Evolutionary conservation across 37 sponge, comb jelly and placozoan genomes (phyloP), one percentile per base, ranked within the genome.

Genomic region (Crambe crambe): DNA sequence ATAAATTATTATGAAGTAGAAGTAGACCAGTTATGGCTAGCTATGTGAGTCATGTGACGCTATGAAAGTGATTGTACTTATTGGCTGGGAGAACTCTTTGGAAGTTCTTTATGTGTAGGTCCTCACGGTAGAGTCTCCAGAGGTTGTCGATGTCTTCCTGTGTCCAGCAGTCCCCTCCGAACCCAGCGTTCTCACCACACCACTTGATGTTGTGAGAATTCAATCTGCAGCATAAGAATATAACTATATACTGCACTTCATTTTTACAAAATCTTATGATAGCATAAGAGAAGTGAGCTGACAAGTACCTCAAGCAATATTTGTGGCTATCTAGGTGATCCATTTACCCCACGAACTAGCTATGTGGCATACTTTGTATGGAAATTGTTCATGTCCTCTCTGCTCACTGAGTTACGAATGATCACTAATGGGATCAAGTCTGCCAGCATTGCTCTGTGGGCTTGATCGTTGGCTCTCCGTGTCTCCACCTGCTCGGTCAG

Each of bases 371-470:
- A 88, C 89, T 65, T 76, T 39, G 70, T 0, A 30, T 58, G 27
- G 61, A 92, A 88, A 17, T 12, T 35, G 20, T 85, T 31, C 27
- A 37, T 39, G 0, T 80, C 66, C 8, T 76, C 37, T 32, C 1
- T 2, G 6, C 23, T 37, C 17, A 56, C n/a, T 34, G 2, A 56
- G 25, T 27, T 54, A 27, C 39, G 68, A 3, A 85, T 80, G 25
- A 80, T 72, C 22, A 72, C 89, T 44, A 95, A 44, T 54, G 95
- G 95, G 21, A 95, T 70, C 51, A 95, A 66, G 59, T 95, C 95
- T 18, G 70, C 74, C 51, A 95, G 73, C 42, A 95, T 58, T 32
- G 89, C 89, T 51, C 86, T 95, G 84, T 95, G 95, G 17, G 95
- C 95, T 26, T 68, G 42, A 74, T 95, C 95, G 56, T 95, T 95